Evolutionary conservation across 2,888 invertebrate genomes (phyloP), one percentile per base, ranked within the genome.

Genomic region (Drosophila tripunctata): DNA sequence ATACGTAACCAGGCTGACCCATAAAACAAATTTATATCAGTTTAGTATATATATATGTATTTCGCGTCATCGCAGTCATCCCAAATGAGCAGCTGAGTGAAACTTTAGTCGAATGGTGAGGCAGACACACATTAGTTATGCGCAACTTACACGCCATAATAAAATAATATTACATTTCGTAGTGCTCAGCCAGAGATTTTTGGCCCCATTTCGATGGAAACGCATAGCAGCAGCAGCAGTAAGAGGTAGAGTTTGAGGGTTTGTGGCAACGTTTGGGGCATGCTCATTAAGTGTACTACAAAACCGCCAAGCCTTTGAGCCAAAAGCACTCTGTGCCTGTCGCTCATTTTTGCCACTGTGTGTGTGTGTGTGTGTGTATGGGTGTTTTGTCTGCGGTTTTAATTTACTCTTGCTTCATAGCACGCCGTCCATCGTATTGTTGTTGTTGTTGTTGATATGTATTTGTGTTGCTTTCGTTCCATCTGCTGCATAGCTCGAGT

Each of bases 381-480:
- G 56, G 64, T 75, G 52, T 62, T 62, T 51, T 66, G 62, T 69
- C 66, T 75, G 75, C 60, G 79, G 75, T 84, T 84, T 84, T 84
- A 79, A 84, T 83, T 84, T 84, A 80, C 80, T 74, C 64, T 72
- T 74, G 74, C 78, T 71, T 71, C 71, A 68, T 72, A 72, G 69
- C 38, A 61, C 41, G 52, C 21, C 19, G 19, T 47, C 44, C n/a
- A 38, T 14, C 10, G 4, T 33, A 14, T 47, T 33, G 22, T 27
- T 38, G 12, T 50, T 27, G 15, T 15, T 27, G 35, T 47, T 63
- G 40, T 2, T 44, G 8, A 6, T 2, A 2, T 24, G 12, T 48
- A 31, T 24, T 48, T 36, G 35, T 17, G 10, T 36, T 30, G 14
- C 27, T 40, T 51, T 51, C 51, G 30, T 51, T 27, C 21, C 38